Percentiles rank a stretch among this genome's conserved stretches.
Conservation (phyloP, 1,140 invertebrate genomes). For the Pogonognathellus flavescens region DNA sequence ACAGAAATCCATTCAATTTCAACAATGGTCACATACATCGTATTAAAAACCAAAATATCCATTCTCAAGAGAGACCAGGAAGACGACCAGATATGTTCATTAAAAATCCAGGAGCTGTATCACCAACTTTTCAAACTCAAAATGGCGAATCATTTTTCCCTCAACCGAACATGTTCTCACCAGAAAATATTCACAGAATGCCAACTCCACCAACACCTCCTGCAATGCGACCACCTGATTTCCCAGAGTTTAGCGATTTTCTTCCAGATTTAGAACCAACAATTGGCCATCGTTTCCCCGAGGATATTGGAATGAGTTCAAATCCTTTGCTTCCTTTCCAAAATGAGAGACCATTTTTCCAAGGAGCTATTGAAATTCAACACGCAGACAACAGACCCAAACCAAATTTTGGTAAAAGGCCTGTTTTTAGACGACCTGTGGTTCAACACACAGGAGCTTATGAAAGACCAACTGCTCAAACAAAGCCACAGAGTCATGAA, state of each 20-base stretch:
- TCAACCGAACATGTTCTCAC: conserved; percentile 14
- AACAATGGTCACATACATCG: not conserved
- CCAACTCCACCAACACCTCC: conserved; percentile 24
- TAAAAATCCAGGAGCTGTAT: not conserved
- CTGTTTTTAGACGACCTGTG: conserved; percentile 8
- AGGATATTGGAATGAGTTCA: not conserved
- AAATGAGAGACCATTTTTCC: conserved; percentile 33
- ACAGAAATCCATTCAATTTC: not conserved
- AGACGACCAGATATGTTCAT: not conserved
- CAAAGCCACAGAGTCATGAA: not conserved
- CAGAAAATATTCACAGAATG: conserved; percentile 25
- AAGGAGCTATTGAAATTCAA: conserved; percentile 30
- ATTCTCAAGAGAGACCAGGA: conserved; percentile 24
- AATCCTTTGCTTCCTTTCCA: not conserved
- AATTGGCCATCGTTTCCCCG: not conserved
- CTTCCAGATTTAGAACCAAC: conserved; percentile 40
- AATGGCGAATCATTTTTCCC: not conserved
- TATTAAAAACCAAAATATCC: not conserved
- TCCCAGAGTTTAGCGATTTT: conserved; percentile 37
- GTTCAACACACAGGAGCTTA: not conserved
- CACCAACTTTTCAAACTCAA: not conserved
- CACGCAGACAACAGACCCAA: not conserved
- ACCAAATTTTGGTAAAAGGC: not conserved
- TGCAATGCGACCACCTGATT: conserved; percentile 33
- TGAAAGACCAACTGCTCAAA: not conserved